These are phyloP conservation scores for Acromyrmex echinatior DNA, from an alignment of 1,140 invertebrate genomes.

Conservation along the genomic window DNA sequence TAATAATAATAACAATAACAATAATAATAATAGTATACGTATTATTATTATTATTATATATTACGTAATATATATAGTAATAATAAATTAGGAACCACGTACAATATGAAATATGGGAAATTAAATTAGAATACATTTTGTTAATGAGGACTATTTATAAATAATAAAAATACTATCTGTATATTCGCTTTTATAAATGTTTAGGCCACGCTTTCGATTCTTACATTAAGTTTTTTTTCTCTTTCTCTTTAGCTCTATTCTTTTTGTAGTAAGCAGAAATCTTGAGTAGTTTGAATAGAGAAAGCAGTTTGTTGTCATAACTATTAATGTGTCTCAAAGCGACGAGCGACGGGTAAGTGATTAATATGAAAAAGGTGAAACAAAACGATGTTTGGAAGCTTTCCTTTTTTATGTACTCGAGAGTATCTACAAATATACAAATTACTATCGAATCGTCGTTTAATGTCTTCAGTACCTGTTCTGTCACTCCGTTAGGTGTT, in stretches of 20 bases:
- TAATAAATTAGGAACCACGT: constrained; percentile 87
- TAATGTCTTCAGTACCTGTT: constrained; percentile 27
- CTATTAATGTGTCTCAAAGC: constrained; percentile 41
- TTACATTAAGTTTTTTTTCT: constrained; percentile 51
- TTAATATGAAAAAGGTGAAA: constrained; percentile 46
- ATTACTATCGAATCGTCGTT: constrained; percentile 68
- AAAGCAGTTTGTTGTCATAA: constrained; percentile 28
- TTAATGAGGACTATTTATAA: constrained; percentile 83
- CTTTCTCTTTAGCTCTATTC: constrained; percentile 52
- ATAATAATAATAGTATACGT: constrained; percentile 72
- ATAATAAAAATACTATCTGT: constrained; percentile 78
- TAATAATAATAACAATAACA: constrained; percentile 60
- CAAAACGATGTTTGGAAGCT: constrained; percentile 68
- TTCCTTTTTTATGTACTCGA: constrained; percentile 68
- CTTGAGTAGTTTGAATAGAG: constrained; percentile 23
- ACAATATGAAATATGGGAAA: constrained; percentile 83
- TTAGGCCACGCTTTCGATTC: constrained; percentile 70
- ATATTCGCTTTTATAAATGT: constrained; percentile 46
- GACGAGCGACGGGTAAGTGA: constrained; percentile 47
- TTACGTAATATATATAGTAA: constrained; percentile 65
- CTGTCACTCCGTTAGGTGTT: constrained; percentile 28
- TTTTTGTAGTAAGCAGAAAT: constrained; percentile 19
- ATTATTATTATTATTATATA: constrained; percentile 35
- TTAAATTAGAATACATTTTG: constrained; percentile 82
- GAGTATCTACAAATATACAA: constrained; percentile 84